A percentile compares a stretch with the other conserved stretches of the same genome.
Conservation (phyloP, 2,888 invertebrate genomes). For the Acanthosepion esculentum region DNA sequence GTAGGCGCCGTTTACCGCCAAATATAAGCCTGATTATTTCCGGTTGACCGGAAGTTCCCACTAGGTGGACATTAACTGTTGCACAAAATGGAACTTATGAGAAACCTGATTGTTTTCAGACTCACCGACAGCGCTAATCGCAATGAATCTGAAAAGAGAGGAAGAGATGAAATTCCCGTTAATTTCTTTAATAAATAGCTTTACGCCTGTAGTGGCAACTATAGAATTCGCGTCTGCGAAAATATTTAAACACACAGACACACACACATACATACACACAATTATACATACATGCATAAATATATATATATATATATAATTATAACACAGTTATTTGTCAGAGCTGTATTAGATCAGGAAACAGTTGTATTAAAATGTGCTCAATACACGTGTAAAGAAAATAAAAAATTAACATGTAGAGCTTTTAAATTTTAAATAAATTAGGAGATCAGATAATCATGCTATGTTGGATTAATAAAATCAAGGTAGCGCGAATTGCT, state of each 20-base stretch:
- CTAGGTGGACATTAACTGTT: conserved; percentile 33
- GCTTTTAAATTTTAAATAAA: too few species aligned
- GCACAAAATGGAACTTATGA: neutral
- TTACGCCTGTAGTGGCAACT: too few species aligned
- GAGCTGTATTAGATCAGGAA: too few species aligned
- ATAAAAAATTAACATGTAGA: too few species aligned
- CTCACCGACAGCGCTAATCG: neutral
- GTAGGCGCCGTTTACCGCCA: neutral
- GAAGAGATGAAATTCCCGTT: neutral
- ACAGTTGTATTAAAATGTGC: too few species aligned
- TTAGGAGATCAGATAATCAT: too few species aligned
- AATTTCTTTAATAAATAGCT: neutral
- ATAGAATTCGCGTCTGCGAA: neutral
- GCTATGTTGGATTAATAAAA: too few species aligned
- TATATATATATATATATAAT: neutral
- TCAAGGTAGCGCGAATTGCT: too few species aligned
- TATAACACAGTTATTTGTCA: too few species aligned
- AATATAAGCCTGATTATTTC: conserved; percentile 22
- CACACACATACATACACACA: neutral
- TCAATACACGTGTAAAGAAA: too few species aligned
- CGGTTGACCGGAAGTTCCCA: conserved; percentile 33
- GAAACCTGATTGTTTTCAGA: neutral
- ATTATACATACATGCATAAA: neutral
- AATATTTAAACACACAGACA: neutral
- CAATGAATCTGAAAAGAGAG: neutral